These are phyloP conservation scores for Ceryle rudis DNA, from an alignment of 2,797 vertebrate genomes.

Conservation along the genomic window DNA sequence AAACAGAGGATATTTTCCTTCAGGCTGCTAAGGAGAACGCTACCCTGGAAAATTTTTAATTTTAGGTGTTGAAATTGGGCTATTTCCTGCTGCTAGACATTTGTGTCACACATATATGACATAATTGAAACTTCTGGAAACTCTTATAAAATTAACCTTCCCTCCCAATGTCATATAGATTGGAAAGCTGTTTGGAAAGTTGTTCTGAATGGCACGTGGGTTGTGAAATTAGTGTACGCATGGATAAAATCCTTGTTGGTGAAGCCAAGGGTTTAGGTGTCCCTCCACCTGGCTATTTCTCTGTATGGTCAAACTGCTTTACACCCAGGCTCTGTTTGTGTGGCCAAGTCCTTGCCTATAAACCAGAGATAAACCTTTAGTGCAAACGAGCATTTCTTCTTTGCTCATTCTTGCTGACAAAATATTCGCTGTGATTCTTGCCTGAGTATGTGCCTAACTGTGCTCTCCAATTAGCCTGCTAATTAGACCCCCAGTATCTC, in stretches of 20 bases:
- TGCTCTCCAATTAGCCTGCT: not conserved
- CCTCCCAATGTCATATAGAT: not conserved
- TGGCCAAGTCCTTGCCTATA: not conserved
- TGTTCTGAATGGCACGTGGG: not conserved
- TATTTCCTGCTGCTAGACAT: constrained; percentile 58
- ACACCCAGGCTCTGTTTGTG: not conserved
- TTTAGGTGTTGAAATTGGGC: constrained; percentile 73
- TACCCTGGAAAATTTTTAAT: constrained; percentile 64
- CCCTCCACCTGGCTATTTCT: not conserved
- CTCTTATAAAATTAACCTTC: constrained; percentile 22
- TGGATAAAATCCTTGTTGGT: not conserved
- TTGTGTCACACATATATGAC: constrained; percentile 51
- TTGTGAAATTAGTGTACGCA: not conserved
- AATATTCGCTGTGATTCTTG: not conserved
- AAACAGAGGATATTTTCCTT: constrained; percentile 51
- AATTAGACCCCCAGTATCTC: constrained; percentile 1
- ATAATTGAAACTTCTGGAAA: constrained; percentile 64
- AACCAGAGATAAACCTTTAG: not conserved
- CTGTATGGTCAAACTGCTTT: not conserved
- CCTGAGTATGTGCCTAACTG: not conserved
- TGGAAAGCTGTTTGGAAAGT: constrained; percentile 53
- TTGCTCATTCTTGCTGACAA: not conserved
- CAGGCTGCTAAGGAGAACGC: constrained; percentile 4
- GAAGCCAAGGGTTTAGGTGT: not conserved
- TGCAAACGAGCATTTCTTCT: not conserved